Percentiles rank a stretch among this genome's conserved stretches.
Conservation (phyloP, 2,113 vertebrate genomes). For the Thalassarche chlororhynchos region DNA sequence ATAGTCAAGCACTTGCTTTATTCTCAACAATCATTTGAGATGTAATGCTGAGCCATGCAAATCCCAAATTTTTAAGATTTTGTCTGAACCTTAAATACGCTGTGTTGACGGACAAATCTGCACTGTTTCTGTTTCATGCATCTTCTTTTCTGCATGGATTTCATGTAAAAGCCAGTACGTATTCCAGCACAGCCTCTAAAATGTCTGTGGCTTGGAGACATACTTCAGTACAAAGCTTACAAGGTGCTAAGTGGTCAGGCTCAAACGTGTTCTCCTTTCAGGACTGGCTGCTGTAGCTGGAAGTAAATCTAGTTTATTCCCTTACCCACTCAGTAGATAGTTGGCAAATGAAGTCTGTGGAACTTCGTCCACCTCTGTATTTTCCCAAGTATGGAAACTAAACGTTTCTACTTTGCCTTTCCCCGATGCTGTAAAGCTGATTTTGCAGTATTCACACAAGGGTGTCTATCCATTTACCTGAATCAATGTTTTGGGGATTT, state of each 20-base stretch:
- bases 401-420: neutral
- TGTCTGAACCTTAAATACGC: neutral
- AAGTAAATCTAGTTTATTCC: neutral
- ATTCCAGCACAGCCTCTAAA: neutral
- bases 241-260: neutral
- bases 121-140: neutral
- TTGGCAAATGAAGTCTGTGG: neutral
- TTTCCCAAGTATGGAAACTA: neutral
- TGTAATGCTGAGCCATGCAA: neutral
- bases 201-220: neutral
- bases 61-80: neutral
- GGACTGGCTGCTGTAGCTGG: neutral
- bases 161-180: neutral
- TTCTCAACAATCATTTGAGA: neutral
- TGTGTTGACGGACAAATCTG: neutral
- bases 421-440: rapidly evolving
- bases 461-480: neutral
- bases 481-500: rapidly evolving
- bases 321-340: neutral
- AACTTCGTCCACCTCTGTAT: neutral
- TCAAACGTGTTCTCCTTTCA: neutral
- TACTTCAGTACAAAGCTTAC: neutral
- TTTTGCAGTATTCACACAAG: neutral
- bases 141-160: neutral
- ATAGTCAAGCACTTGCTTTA: neutral